Evolutionary conservation across 2,888 invertebrate species (phyloP).

Genomic region (Leptinotarsa haldemani): DNA sequence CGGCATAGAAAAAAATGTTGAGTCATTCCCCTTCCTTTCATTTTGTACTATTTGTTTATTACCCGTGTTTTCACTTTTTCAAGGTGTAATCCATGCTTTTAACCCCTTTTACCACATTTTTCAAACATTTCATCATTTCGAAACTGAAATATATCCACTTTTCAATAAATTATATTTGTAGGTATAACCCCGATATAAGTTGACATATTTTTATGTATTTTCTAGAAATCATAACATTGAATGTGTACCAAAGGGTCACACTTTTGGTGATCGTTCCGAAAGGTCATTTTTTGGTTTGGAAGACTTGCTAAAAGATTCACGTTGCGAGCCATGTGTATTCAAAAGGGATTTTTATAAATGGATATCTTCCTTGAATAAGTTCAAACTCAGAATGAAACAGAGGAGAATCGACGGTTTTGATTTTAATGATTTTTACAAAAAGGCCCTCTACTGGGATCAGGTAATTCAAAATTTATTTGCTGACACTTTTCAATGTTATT

Average conservation of each 20-base stretch:
- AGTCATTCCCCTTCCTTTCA: too few relatives aligned
- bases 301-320: constrained; percentile 63
- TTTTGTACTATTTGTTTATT: too few relatives aligned
- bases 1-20: neutral
- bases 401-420: constrained; percentile 48
- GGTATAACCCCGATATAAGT: too few relatives aligned
- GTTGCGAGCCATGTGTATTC: constrained; percentile 55
- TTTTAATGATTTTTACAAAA: constrained; percentile 53
- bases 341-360: constrained; percentile 66
- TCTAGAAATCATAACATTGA: constrained; percentile 66
- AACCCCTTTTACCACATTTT: too few relatives aligned
- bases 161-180: too few relatives aligned
- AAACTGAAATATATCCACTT: too few relatives aligned
- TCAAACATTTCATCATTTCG: too few relatives aligned
- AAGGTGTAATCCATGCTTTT: too few relatives aligned
- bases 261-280: constrained; percentile 65
- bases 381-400: constrained; percentile 41
- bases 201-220: constrained; percentile 22
- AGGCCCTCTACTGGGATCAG: constrained; percentile 57
- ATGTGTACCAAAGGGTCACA: constrained; percentile 66
- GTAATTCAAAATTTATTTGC: constrained; percentile 42
- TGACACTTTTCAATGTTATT: neutral
- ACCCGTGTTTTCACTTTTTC: neutral
- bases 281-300: constrained; percentile 65
- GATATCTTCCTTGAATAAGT: constrained; percentile 53